Percentiles rank a stretch among this genome's conserved stretches.
phyloP scores from a whole-genome alignment of 2,797 vertebrate genomes.

The Mus spretus region DNA sequence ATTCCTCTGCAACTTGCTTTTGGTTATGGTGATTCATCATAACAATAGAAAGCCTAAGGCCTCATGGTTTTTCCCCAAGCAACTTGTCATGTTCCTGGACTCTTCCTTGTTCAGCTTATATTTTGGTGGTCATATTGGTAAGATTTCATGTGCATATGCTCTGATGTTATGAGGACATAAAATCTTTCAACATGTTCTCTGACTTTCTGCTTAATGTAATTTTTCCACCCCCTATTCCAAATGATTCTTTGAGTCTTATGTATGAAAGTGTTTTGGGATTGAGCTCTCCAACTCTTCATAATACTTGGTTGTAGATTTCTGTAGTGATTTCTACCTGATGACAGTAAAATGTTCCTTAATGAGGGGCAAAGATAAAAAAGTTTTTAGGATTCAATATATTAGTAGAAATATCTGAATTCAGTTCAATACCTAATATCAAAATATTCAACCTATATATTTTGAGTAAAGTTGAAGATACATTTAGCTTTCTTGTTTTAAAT shows the following conservation, averaged over 20 bases:
- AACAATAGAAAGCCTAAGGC: neutral
- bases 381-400: neutral
- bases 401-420: neutral
- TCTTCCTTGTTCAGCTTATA: neutral
- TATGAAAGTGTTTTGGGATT: neutral
- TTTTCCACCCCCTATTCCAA: neutral
- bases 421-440: neutral
- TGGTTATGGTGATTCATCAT: neutral
- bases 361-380: neutral
- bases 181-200: neutral
- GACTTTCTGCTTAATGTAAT: neutral
- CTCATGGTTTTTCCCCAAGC: neutral
- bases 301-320: neutral
- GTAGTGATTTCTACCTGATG: neutral
- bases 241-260: neutral
- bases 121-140: neutral
- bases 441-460: neutral
- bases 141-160: neutral
- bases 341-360: neutral
- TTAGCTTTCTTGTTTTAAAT: constrained; percentile 15
- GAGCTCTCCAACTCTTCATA: neutral
- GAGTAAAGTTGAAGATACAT: neutral
- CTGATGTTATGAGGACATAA: neutral
- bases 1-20: neutral
- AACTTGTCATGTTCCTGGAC: neutral